Base-by-base conservation (phyloP, 2,888 invertebrate genomes). In the Norana najaformis region DNA sequence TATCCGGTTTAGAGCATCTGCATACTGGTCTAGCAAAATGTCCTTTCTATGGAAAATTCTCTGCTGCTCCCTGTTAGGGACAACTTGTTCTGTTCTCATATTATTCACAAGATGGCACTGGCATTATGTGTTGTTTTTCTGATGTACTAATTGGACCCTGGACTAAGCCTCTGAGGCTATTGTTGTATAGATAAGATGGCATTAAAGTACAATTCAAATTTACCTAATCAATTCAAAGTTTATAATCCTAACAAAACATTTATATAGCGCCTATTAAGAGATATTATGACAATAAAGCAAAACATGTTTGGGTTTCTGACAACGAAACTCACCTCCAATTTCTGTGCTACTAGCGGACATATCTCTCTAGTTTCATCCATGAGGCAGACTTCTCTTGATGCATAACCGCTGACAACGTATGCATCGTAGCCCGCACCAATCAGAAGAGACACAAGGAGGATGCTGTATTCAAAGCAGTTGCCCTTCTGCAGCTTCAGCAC, bases 361-460 rank as follows among this genome's bases (percentile, higher is more conserved):
- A 94, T 93, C 90, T 94, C 94, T 82, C 94, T 92, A 0, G 94
- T 94, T 92, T 95, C 94, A 92, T 95, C 95, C 90, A 95, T 95
- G 37, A 94, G 92, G 90, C 97, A 97, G 13, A 97, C 96, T 93
- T 97, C 97, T n/a, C 96, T 95, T 39, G 96, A 96, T 0, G 98
- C 98, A 93, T 97, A 97, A 0, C 98, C 98, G 90, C 97, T 97
- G 5, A 97, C 97, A 0, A 98, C 97, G 94, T 97, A 97, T 0
- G 98, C 97, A 93, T 98, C 97, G 94, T 97, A 98, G 0, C 97
- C 97, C 20, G 96, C 96, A 0, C 98, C 98, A 89, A 97, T 96
- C 23, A 98, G 95, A 94, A 98, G 96, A 18, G 98, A 97, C 20
- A 96, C 97, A n/a, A 98, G 95, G 16, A 97, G 96, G 1, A 97